These are phyloP conservation scores for Zootermopsis nevadensis DNA, from an alignment of 2,888 invertebrate species.

Conservation along the genomic window DNA sequence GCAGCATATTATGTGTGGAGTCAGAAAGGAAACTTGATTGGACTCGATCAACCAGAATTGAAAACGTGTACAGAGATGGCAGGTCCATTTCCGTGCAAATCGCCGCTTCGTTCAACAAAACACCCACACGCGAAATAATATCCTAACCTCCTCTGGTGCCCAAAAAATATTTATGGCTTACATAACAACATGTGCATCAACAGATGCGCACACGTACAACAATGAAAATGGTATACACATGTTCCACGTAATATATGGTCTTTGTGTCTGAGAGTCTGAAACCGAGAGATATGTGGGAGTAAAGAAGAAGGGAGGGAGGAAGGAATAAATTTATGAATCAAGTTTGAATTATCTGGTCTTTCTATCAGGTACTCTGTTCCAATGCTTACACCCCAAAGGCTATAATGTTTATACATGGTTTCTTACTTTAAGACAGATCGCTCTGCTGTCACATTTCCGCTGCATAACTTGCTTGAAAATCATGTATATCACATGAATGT, in stretches of 20 bases:
- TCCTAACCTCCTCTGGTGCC: not conserved
- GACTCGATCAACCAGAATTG: slow-evolving; percentile 35
- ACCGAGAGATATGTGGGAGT: slow-evolving; percentile 23
- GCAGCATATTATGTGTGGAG: slow-evolving; percentile 18
- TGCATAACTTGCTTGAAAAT: too few relatives aligned
- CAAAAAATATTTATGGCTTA: not conserved
- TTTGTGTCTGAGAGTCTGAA: slow-evolving; percentile 13
- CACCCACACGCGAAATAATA: not conserved
- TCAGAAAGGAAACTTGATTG: slow-evolving; percentile 19
- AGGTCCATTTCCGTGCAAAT: slow-evolving; percentile 16
- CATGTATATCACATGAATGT: too few relatives aligned
- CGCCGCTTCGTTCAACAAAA: not conserved
- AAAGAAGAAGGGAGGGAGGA: not conserved
- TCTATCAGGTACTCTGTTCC: not conserved
- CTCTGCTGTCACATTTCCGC: too few relatives aligned
- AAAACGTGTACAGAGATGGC: slow-evolving; percentile 35
- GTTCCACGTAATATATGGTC: not conserved
- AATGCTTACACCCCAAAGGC: not conserved
- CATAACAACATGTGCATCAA: not conserved
- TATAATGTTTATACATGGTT: slow-evolving; percentile 1
- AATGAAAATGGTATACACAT: not conserved
- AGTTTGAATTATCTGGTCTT: slow-evolving; percentile 4
- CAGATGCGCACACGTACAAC: not conserved
- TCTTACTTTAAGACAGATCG: not conserved
- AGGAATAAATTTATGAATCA: slow-evolving; percentile 36